Evolutionary conservation across 37 sponge, comb jelly and placozoan genomes (phyloP).

Genomic region (Lycopodina hypogea): DNA sequence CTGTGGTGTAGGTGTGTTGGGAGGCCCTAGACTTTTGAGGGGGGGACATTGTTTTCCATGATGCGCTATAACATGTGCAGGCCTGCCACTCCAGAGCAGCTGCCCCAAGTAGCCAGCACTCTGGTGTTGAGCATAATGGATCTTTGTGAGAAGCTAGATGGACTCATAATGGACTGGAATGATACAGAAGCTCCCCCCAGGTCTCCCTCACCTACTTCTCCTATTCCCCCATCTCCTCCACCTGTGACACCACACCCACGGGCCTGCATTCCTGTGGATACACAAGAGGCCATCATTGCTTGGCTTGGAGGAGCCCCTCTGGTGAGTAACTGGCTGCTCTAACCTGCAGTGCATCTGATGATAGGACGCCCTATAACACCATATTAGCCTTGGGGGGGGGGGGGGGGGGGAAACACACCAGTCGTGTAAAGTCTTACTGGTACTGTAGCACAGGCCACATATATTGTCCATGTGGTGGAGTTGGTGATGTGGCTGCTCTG

Average conservation of each 20-base stretch:
- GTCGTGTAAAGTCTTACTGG: too few relatives aligned
- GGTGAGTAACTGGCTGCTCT: constrained; percentile 17
- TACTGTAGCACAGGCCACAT: too few relatives aligned
- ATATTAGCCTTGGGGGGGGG: too few relatives aligned
- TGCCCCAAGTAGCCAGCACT: neutral
- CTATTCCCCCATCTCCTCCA: neutral
- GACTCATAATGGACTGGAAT: constrained; percentile 1
- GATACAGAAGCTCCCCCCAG: neutral
- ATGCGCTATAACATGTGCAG: neutral
- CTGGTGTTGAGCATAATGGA: constrained; percentile 6
- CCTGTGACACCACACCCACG: constrained; percentile 11
- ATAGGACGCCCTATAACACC: too few relatives aligned
- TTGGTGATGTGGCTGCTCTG: too few relatives aligned
- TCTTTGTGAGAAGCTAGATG: constrained; percentile 13
- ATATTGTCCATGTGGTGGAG: too few relatives aligned
- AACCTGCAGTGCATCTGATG: too few relatives aligned
- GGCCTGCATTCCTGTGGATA: constrained; percentile 3
- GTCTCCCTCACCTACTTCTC: neutral
- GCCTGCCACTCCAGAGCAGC: constrained; percentile 5
- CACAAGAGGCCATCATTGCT: constrained; percentile 23
- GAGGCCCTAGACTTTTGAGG: too few relatives aligned
- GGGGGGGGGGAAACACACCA: too few relatives aligned
- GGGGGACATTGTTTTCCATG: neutral
- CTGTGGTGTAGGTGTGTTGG: too few relatives aligned
- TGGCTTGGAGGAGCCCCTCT: constrained; percentile 26